Base-by-base conservation (phyloP, 2,888 invertebrate genomes). In the Rhagium mordax region DNA sequence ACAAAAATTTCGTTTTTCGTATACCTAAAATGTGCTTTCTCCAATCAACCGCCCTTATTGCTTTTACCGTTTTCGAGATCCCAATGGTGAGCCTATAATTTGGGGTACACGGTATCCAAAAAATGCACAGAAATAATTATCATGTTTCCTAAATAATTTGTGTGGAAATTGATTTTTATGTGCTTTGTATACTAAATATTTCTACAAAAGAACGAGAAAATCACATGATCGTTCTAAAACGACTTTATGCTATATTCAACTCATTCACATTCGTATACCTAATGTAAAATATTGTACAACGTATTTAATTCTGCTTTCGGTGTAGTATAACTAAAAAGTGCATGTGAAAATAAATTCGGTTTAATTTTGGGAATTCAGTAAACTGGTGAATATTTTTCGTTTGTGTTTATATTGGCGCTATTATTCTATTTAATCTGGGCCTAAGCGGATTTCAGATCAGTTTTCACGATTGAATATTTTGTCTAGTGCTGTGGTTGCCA, bases 391-490 rank as follows among this genome's bases (percentile, higher is more conserved):
- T 81, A 82, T 81, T 82, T 82, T 78, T 81, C 81, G 78, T 81
- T 81, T 73, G 77, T 81, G 78, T 82, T 82, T 80, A 82, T 82
- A 82, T 79, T 75, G 78, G 71, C 81, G 77, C 81, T 74, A 82
- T 83, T 82, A 83, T 83, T 82, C 79, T 82, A 79, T 82, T 82
- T 82, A 83, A 83, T 83, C 82, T 82, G 79, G 73, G 78, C 78
- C 80, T 82, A 81, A 83, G 81, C 83, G 82, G 83, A 82, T 83
- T 83, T 75, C 77, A 77, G 77, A 81, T 81, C 78, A 80, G 78
- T 81, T 81, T 81, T 75, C 75, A 70, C 78, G 79, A 80, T 81
- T 78, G 79, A 77, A 80, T 80, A 81, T 81, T 80, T 81, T 78
- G 80, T 81, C 81, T 81, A 80, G 79, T 80, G 79, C 68, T 79